A percentile compares a stretch with the other conserved stretches of the same genome.
Evolutionary conservation across 2,797 vertebrate species (phyloP).

Genomic region (Mus caroli): DNA sequence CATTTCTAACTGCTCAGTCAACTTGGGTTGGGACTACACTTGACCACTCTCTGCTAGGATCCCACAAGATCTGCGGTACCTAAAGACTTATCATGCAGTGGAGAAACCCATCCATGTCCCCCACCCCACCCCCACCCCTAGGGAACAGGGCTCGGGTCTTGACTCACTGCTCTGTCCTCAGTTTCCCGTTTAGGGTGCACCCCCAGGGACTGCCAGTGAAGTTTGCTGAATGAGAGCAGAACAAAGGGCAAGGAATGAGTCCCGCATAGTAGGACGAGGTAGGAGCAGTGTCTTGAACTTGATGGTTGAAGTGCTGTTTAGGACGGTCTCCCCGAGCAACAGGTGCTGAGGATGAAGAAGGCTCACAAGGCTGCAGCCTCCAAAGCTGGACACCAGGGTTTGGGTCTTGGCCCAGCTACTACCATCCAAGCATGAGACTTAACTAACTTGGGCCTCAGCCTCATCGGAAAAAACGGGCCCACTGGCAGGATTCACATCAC

Average conservation of each 20-base stretch:
- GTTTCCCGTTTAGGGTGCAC: not conserved
- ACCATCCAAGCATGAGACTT: not conserved
- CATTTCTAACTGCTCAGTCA: slow-evolving; percentile 34
- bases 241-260: not conserved
- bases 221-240: not conserved
- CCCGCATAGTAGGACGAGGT: not conserved
- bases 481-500: not conserved
- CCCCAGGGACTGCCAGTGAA: not conserved
- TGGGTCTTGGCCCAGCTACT: not conserved
- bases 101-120: not conserved
- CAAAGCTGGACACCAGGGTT: not conserved
- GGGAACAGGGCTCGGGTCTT: not conserved
- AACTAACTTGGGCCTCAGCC: slow-evolving; percentile 35
- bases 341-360: not conserved
- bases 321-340: not conserved
- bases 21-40: not conserved
- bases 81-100: not conserved
- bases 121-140: too few species aligned
- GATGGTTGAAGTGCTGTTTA: not conserved
- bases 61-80: not conserved
- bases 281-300: not conserved
- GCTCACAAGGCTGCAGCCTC: not conserved
- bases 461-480: slow-evolving; percentile 19
- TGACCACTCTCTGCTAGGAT: not conserved
- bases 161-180: slow-evolving; percentile 34